phyloP scores from a whole-genome alignment of 1,140 invertebrate species.

The Bombyx mori region DNA sequence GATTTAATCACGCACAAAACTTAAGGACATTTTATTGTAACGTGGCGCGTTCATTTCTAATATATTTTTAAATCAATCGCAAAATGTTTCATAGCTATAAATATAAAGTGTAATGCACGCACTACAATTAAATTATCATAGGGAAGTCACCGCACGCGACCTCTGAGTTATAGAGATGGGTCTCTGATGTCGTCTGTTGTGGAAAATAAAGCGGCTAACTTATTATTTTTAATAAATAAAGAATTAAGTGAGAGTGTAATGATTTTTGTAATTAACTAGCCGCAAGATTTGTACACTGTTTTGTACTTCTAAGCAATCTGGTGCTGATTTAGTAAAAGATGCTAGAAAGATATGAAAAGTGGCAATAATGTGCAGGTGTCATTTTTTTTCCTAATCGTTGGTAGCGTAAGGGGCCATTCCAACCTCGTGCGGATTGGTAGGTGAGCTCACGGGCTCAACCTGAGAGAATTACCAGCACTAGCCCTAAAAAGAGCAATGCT shows the following conservation, averaged over 20 bases:
- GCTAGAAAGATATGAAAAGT: neutral
- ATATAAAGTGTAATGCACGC: conserved; percentile 35
- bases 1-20: too few species aligned
- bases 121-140: conserved; percentile 63
- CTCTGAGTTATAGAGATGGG: conserved; percentile 36
- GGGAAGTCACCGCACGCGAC: conserved; percentile 47
- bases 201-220: too few species aligned
- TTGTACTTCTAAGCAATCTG: neutral
- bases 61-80: neutral
- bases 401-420: too few species aligned
- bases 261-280: neutral
- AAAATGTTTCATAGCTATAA: conserved; percentile 16
- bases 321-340: neutral
- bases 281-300: neutral
- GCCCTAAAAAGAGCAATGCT: too few species aligned
- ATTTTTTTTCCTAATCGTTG: neutral
- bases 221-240: neutral
- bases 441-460: too few species aligned
- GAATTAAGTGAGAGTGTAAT: neutral
- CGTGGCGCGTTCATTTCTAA: too few species aligned
- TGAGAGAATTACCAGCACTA: too few species aligned
- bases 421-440: too few species aligned
- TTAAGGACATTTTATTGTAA: neutral
- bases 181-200: conserved; percentile 10
- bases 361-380: neutral